phyloP scores from a whole-genome alignment of 2,888 invertebrate species.

The Chalcosyrphus nemorum region DNA sequence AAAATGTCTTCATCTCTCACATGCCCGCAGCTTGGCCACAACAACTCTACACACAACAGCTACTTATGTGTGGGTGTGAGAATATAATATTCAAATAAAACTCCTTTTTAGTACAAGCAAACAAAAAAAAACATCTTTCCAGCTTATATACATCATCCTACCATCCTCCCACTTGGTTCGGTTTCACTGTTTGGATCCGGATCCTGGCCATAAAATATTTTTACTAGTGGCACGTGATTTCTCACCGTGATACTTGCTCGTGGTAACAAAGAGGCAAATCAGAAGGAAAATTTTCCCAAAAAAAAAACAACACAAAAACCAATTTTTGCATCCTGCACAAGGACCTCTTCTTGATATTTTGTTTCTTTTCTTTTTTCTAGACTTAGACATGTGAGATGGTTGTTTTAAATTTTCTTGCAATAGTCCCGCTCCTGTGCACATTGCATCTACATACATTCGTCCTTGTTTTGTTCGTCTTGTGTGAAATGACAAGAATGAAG shows the following conservation, averaged over 20 bases:
- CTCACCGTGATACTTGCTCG: conserved; percentile 77
- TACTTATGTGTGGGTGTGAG: background rate
- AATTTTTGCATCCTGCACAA: conserved; percentile 8
- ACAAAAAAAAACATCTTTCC: conserved; percentile 2
- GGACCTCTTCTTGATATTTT: background rate
- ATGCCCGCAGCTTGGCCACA: background rate
- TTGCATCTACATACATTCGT: background rate
- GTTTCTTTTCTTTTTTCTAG: background rate
- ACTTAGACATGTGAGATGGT: background rate
- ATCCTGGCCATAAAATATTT: conserved; percentile 78
- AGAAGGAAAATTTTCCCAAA: background rate
- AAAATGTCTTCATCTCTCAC: background rate
- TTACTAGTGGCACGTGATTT: conserved; percentile 80
- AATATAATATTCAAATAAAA: conserved; percentile 41
- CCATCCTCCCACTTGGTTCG: background rate
- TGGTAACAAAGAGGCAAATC: conserved; percentile 57
- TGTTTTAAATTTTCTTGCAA: conserved; percentile 51
- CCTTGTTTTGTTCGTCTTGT: conserved; percentile 11
- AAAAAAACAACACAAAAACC: conserved; percentile 24
- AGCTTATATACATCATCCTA: conserved; percentile 13
- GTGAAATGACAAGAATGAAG: conserved; percentile 34
- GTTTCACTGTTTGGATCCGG: conserved; percentile 26
- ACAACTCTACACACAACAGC: background rate
- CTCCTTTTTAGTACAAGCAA: conserved; percentile 20
- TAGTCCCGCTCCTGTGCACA: conserved; percentile 32